These are phyloP conservation scores for Discoglossus pictus DNA, from an alignment of 2,797 vertebrate genomes.

Conservation along the genomic window DNA sequence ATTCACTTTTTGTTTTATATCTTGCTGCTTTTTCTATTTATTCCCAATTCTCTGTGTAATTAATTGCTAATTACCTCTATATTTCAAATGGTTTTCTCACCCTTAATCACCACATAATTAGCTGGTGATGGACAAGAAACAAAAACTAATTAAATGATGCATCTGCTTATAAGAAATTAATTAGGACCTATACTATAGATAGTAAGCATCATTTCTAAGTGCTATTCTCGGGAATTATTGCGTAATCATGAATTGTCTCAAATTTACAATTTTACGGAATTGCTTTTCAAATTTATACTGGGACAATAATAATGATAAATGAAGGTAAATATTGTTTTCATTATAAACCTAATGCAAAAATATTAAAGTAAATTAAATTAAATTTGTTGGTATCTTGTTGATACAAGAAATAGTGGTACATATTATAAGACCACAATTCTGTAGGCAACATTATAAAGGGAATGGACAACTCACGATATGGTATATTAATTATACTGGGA, in stretches of 20 bases:
- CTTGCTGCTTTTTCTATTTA: constrained; percentile 22
- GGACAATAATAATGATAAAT: no score
- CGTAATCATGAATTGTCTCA: constrained; percentile 30
- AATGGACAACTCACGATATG: no score
- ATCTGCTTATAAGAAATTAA: constrained; percentile 63
- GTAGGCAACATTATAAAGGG: no score
- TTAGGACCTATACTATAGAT: constrained; percentile 52
- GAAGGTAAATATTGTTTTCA: no score
- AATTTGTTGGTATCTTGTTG: no score
- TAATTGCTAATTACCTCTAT: constrained; percentile 51
- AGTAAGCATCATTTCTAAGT: constrained; percentile 51
- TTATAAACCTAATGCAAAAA: no score
- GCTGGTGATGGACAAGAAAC: constrained; percentile 55
- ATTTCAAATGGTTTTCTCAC: constrained; percentile 50
- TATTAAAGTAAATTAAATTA: no score
- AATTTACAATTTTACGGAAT: constrained; percentile 14
- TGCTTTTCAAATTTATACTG: no score
- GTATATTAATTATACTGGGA: no score
- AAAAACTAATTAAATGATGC: constrained; percentile 54
- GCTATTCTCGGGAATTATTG: constrained; percentile 45
- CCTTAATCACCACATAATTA: constrained; percentile 53
- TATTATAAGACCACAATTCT: no score
- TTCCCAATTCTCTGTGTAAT: constrained; percentile 19
- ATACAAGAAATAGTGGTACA: no score
- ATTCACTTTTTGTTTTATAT: neutral